These are phyloP conservation scores for Equus quagga DNA, from an alignment of 2,113 vertebrate genomes.

Conservation along the genomic window DNA sequence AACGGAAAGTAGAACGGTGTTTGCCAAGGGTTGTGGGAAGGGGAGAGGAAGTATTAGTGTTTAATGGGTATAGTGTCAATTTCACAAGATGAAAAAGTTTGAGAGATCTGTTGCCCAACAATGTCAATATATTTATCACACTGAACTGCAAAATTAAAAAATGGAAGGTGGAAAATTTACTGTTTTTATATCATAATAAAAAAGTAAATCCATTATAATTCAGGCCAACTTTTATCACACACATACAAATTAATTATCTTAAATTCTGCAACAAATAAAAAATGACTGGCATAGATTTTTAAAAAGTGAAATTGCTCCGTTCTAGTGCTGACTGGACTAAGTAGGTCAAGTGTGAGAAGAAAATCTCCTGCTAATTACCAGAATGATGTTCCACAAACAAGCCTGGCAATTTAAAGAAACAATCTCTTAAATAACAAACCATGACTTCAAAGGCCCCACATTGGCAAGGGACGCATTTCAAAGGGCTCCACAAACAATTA, in stretches of 20 bases:
- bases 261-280: slow-evolving; percentile 19
- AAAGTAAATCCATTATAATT: not conserved
- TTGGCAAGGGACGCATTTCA: slow-evolving; percentile 6
- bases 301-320: not conserved
- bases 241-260: not conserved
- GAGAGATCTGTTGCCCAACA: not conserved
- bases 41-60: too few relatives aligned
- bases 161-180: not conserved
- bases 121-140: not conserved
- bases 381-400: not conserved
- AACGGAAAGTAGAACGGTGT: not conserved
- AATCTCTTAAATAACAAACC: not conserved
- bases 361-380: not conserved
- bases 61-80: not conserved
- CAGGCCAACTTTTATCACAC: not conserved
- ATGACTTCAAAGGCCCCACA: not conserved
- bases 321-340: not conserved
- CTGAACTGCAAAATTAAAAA: not conserved
- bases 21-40: not conserved
- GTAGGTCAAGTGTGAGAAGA: not conserved
- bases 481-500: not conserved
- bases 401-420: slow-evolving; percentile 15
- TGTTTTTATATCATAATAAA: not conserved
- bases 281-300: not conserved
- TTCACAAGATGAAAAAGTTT: not conserved